These are phyloP conservation scores for Python bivittatus DNA, from an alignment of 2,113 vertebrate genomes.

Conservation along the genomic window DNA sequence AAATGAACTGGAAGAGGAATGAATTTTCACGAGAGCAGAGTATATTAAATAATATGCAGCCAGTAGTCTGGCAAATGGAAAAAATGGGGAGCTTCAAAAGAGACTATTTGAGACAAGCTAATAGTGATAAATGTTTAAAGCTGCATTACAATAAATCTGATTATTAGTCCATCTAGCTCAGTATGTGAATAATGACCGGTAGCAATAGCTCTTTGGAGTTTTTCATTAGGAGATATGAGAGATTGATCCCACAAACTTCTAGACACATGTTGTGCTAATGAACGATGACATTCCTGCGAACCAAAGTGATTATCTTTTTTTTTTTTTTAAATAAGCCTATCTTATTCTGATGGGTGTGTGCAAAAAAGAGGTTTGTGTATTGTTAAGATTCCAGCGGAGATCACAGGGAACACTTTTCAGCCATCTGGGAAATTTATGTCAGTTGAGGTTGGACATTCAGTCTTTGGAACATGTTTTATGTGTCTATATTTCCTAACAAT, in stretches of 20 bases:
- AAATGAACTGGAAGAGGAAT: slow-evolving; percentile 7
- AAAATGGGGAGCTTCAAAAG: neutral
- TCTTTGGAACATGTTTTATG: neutral
- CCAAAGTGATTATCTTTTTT: neutral
- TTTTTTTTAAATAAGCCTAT: neutral
- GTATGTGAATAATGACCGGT: neutral
- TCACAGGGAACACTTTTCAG: neutral
- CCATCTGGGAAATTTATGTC: neutral
- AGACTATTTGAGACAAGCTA: neutral
- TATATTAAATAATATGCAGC: slow-evolving; percentile 4
- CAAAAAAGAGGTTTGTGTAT: neutral
- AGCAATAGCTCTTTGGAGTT: neutral
- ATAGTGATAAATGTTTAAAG: neutral
- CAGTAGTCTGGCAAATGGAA: neutral
- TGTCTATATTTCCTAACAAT: neutral
- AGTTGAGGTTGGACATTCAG: neutral
- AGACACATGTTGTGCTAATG: neutral
- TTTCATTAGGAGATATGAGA: neutral
- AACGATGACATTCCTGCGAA: neutral
- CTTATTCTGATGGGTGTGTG: neutral
- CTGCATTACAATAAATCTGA: neutral
- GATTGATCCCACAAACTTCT: neutral
- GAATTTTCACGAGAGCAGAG: slow-evolving; percentile 16
- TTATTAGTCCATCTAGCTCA: neutral
- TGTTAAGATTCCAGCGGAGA: neutral